Base-by-base conservation (phyloP, 2,113 vertebrate species). In the Reinhardtius hippoglossoides region DNA sequence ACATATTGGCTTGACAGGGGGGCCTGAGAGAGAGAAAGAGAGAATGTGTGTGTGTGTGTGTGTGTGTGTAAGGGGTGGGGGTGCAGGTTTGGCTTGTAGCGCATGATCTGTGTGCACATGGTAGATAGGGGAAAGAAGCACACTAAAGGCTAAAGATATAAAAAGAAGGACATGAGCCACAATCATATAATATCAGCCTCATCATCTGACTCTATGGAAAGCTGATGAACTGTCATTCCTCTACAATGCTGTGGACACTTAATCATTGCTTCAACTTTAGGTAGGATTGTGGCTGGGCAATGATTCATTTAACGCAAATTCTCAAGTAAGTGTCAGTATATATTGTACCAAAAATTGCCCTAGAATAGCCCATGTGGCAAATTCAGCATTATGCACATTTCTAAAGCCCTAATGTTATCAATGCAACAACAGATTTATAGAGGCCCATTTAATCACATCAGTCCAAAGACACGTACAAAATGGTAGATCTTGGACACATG, bases 1-100 rank as follows among this genome's bases (percentile, higher is more conserved):
- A 48, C 64, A 52, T 42, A 60, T 68, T 27, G 42, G 61, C 44
- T 68, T 61, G 64, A 67, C 27, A 27, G 44, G 26, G 23, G 26
- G 42, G 4, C 9, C 7, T 7, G 48, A 50, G 16, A 56, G 54
- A 52, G 27, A 58, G 54, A 58, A 10, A 37, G 40, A 23, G 52
- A 55, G 20, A 21, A 2, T 24, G 12, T 20, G 48, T 42, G 35
- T 54, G 8, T 24, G 12, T 20, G 48, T 42, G 35, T 54, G 20
- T 72, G n/a, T 61, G 58, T 27, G 10, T 35, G 6, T 71, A 14
- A 20, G 48, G 48, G 7, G 21, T 59, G 37, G 42, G 23, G 57
- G 37, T n/a, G 7, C 18, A 18, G 40, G 44, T 40, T 23, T 46
- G 16, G 57, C 20, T 4, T 35, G 14, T 35, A 24, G 57, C 20